Evolutionary conservation across 2,888 invertebrate genomes (phyloP), one percentile per base, ranked within the genome.

Genomic region (Parnassius orleans): DNA sequence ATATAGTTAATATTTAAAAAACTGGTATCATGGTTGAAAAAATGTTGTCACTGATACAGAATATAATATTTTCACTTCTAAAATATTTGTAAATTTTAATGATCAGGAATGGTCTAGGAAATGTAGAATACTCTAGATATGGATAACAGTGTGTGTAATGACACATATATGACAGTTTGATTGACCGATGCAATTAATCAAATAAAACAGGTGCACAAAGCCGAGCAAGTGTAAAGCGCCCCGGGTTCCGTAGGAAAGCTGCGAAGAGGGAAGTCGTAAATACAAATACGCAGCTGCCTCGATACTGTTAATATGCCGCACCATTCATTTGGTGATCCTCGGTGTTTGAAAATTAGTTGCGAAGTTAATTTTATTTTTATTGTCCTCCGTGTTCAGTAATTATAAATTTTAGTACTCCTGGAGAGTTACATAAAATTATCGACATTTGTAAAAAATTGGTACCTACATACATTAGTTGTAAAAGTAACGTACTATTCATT

Each of bases 241-340:
- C 72, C 73, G 74, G 76, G 79, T 75, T 76, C 73, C 67, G 63
- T 63, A 72, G 76, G 75, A 85, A 87, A 84, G 83, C 83, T 83
- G 84, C 83, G 76, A 72, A 71, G 67, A 66, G 75, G 85, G 86
- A 87, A 87, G 87, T 87, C 82, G 79, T 87, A 87, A 91, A 91
- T 82, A 86, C 78, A 71, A 66, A 69, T 54, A 59, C 33, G 80
- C 90, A 89, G 84, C 89, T 89, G 83, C 76, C 72, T 71, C 75
- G 43, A 72, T 70, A 69, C 71, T 75, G 71, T 74, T 73, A 67
- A 70, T 71, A 69, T 69, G 69, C 69, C 68, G 67, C 65, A 66
- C 42, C 24, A 9, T 14, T 10, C 57, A 33, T n/a, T 68, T 68
- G 11, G 48, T 57, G 53, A 57, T 57, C 53, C 62, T 47, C 33